Base-by-base conservation (phyloP, 2,113 vertebrate genomes). In the Percina caprodes region DNA sequence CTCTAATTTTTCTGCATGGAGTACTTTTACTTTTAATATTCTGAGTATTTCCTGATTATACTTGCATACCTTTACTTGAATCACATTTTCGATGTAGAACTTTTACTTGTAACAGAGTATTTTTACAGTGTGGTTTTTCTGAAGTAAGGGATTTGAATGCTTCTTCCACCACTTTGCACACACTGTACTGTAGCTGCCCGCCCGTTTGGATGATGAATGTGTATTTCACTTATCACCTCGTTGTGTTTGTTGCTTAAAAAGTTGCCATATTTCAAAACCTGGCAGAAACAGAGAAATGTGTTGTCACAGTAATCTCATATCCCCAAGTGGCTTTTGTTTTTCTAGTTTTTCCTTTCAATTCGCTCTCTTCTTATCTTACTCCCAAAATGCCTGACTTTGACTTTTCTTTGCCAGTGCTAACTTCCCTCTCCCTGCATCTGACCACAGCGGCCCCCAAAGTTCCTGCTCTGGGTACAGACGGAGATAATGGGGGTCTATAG, bases 291-390 rank as follows among this genome's bases (percentile, higher is more conserved):
- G 30, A 74, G 78, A 58, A 16, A 70, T 49, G 66, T 83, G 86
- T 91, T 91, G 85, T 93, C 84, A 82, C 56, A 87, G 90, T 88
- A 91, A 89, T 84, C 55, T 76, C 86, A 83, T 69, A 83, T 84
- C 74, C 86, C 74, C 79, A 48, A 86, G 80, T 84, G 85, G 81
- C 61, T 87, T 81, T 76, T 94, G 87, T 94, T 94, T 84, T 93
- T 94, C 77, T 93, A 94, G 93, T 94, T 92, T 94, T 93, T 90
- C 88, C 89, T 93, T 95, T 94, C 88, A 60, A 78, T 30, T 63
- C 49, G 59, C 86, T 92, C 84, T 84, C 90, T 83, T 94, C 92
- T 95, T 94, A 95, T 95, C 93, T 93, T 90, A 91, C 92, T 95
- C 94, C 92, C 94, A 93, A 94, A 94, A 93, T 87, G 91, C 87